Base-by-base conservation (phyloP, 2,113 vertebrate species). In the Ptilorrhoa leucosticta region DNA sequence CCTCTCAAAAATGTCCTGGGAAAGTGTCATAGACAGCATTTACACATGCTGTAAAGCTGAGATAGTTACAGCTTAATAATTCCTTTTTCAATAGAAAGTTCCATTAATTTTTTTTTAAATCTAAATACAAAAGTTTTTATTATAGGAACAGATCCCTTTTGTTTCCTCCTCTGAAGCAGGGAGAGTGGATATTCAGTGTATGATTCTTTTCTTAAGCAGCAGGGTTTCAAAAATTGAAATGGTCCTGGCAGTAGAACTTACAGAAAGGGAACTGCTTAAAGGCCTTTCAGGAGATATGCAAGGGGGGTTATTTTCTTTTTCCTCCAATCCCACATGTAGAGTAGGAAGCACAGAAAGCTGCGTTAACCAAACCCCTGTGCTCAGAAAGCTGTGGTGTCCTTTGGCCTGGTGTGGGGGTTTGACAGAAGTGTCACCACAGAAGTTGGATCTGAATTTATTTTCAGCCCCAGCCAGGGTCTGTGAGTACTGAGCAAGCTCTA, bases 1-100 rank as follows among this genome's bases (percentile, higher is more conserved):
- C 87, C 89, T 96, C 90, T 96, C 39, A 94, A 68, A 95, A 97
- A 96, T 71, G 58, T 93, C 97, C 97, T 98, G 97, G 97, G 98
- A 97, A 98, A 97, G 95, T 94, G 83, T 94, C 80, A 64, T 65
- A 57, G 78, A 84, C 73, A 83, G 70, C 81, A 85, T 96, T 87
- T 22, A 37, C 68, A 87, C 42, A 86, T 39, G 66, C 91, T 94
- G 56, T 83, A 83, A 78, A 93, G 65, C 11, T 10, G 73, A 88
- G 54, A 71, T 45, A 26, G 48, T 78, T 89, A 58, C 35, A 70
- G 60, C 75, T 87, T 92, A 68, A 60, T 66, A 78, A 90, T 70
- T 86, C 22, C 40, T 69, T 81, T 66, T 84, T 80, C 75, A 93
- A 31, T 19, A 88, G 50, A 78, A 94, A 28, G 56, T 84, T 90